phyloP scores from a whole-genome alignment of 1,140 invertebrate genomes.

The Aphis gossypii region DNA sequence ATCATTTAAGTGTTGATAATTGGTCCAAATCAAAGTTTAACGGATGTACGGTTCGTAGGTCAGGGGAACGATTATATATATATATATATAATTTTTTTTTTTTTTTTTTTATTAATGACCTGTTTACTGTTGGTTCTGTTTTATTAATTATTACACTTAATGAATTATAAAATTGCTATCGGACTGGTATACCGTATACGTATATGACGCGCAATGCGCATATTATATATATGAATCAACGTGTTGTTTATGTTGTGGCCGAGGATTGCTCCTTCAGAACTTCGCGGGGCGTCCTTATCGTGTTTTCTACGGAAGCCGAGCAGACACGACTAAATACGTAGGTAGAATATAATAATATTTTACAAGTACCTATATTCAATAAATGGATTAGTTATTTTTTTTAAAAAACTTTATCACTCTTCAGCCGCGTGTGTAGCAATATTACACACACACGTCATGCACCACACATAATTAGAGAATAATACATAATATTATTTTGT shows the following conservation, averaged over 20 bases:
- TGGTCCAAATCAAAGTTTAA: conserved; percentile 50
- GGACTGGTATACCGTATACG: neutral
- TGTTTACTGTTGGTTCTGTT: conserved; percentile 47
- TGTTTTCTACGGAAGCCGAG: conserved; percentile 13
- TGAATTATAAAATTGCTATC: conserved; percentile 54
- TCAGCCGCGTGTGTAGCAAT: neutral
- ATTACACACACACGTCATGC: neutral
- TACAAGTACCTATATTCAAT: neutral
- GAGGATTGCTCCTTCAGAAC: neutral
- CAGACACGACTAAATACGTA: neutral
- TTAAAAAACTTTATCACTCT: neutral
- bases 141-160: conserved; percentile 52
- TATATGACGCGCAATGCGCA: neutral
- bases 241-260: neutral
- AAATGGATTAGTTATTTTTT: conserved; percentile 19
- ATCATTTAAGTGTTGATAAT: conserved; percentile 56
- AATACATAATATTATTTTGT: neutral
- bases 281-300: conserved; percentile 25
- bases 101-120: conserved; percentile 46
- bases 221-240: neutral
- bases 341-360: neutral
- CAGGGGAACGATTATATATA: neutral
- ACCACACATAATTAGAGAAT: neutral
- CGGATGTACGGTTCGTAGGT: conserved; percentile 49
- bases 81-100: neutral